Conservation (phyloP, 1,140 invertebrate species). For the Pogonomyrmex californicus region DNA sequence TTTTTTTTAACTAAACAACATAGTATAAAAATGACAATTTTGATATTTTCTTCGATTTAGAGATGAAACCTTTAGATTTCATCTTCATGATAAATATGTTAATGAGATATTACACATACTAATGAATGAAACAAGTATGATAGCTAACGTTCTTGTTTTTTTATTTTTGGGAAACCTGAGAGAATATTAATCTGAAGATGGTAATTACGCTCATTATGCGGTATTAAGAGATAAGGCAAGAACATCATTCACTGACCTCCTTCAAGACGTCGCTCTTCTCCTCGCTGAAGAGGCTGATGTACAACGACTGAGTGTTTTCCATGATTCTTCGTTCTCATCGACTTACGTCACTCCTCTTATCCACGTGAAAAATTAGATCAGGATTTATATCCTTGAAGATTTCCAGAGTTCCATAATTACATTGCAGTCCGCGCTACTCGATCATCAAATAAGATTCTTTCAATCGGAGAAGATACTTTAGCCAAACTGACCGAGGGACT, state of each 20-base stretch:
- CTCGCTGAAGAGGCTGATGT: constrained; percentile 74
- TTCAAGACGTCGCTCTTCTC: constrained; percentile 76
- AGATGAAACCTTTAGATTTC: too few relatives aligned
- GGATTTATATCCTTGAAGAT: background rate
- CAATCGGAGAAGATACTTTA: background rate
- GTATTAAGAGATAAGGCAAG: constrained; percentile 6
- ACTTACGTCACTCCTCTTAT: background rate
- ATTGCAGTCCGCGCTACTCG: background rate
- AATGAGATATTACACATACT: too few relatives aligned
- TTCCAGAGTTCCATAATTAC: background rate
- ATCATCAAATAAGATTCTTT: background rate
- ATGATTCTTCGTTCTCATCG: constrained; percentile 24
- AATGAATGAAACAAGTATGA: too few relatives aligned
- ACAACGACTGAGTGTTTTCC: constrained; percentile 66
- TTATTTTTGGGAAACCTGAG: too few relatives aligned
- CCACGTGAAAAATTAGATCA: background rate
- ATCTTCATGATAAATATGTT: too few relatives aligned
- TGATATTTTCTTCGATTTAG: too few relatives aligned
- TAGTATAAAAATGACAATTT: too few relatives aligned
- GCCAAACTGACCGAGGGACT: too few relatives aligned
- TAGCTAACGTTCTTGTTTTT: too few relatives aligned
- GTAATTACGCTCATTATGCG: background rate
- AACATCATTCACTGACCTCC: constrained; percentile 71
- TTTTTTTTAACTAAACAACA: too few relatives aligned
- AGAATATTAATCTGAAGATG: too few relatives aligned